phyloP scores from a whole-genome alignment of 1,140 invertebrate genomes.

The Theocolax elegans region DNA sequence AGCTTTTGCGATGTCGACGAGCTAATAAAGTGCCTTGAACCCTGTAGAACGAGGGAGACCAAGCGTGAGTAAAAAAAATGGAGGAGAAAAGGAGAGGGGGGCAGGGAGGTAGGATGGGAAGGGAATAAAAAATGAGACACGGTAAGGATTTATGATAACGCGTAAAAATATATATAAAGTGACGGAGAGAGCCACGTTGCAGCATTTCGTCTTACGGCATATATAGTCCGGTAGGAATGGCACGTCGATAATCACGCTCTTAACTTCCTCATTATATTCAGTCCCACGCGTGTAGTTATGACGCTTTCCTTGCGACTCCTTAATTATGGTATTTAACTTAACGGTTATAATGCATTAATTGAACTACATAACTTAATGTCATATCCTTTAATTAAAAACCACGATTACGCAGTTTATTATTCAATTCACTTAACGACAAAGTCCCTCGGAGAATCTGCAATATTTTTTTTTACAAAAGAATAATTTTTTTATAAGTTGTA shows the following conservation, averaged over 20 bases:
- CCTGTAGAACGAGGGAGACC: no score
- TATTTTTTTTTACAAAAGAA: no score
- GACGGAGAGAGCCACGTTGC: not conserved
- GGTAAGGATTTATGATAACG: slow-evolving; percentile 18
- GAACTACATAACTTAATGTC: not conserved
- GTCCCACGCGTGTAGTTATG: not conserved
- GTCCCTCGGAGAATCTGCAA: no score
- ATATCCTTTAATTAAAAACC: no score
- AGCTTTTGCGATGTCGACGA: slow-evolving; percentile 29
- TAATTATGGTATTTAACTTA: not conserved
- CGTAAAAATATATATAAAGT: not conserved
- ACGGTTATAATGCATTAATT: not conserved
- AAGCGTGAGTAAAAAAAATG: slow-evolving; percentile 27
- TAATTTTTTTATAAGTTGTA: no score
- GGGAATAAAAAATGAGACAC: slow-evolving; percentile 24
- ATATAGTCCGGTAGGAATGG: not conserved
- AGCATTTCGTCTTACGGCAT: not conserved
- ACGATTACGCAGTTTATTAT: no score
- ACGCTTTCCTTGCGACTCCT: not conserved
- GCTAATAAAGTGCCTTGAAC: slow-evolving; percentile 53
- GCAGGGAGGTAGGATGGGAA: not conserved
- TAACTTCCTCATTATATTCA: slow-evolving; percentile 8
- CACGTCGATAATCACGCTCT: slow-evolving; percentile 4
- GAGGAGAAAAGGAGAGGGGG: not conserved
- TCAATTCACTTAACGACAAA: no score